Conservation (phyloP, 2,888 invertebrate genomes). For the Rhodophaea formosa region DNA sequence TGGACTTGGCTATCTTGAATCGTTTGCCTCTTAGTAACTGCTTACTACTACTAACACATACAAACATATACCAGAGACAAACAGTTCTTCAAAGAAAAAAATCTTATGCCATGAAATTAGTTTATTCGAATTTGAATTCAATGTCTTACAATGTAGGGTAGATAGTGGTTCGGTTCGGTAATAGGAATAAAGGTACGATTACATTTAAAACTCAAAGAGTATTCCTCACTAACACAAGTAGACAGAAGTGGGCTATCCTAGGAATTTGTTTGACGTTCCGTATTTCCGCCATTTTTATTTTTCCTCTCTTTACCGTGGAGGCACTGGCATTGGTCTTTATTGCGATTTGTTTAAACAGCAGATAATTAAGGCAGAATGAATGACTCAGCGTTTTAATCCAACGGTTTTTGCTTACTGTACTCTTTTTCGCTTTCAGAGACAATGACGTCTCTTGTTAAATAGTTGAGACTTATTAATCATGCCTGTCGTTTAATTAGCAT, state of each 20-base stretch:
- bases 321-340: constrained; percentile 56
- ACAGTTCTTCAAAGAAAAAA: constrained; percentile 29
- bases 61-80: constrained; percentile 39
- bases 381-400: constrained; percentile 68
- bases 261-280: constrained; percentile 60
- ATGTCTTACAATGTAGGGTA: not conserved
- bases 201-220: constrained; percentile 29
- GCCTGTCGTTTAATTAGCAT: constrained; percentile 64
- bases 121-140: constrained; percentile 12
- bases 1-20: constrained; percentile 53
- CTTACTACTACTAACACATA: constrained; percentile 40
- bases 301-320: constrained; percentile 47
- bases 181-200: not conserved
- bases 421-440: constrained; percentile 66
- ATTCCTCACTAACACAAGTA: constrained; percentile 47
- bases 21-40: constrained; percentile 55
- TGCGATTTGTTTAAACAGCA: constrained; percentile 76
- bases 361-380: constrained; percentile 75
- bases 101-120: not conserved
- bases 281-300: constrained; percentile 53
- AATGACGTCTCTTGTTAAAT: constrained; percentile 67
- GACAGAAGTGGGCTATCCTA: constrained; percentile 51
- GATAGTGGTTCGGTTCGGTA: constrained; percentile 2
- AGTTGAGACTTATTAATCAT: constrained; percentile 72
- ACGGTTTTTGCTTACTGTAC: constrained; percentile 53